phyloP scores from a whole-genome alignment of 1,140 invertebrate species.

The Drosophila athabasca region DNA sequence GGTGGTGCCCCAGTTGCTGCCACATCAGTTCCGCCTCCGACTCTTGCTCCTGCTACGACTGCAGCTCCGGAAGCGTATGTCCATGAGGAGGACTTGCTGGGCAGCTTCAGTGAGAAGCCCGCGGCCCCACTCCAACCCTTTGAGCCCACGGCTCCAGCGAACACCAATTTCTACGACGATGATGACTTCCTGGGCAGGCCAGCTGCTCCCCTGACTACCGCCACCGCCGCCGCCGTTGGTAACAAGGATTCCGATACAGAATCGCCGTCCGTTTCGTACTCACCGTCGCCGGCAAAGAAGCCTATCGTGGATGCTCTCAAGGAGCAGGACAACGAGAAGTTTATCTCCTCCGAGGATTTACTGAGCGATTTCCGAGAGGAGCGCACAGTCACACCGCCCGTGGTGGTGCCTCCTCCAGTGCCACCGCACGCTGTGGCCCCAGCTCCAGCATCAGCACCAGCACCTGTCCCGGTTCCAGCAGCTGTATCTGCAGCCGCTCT shows the following conservation, averaged over 20 bases:
- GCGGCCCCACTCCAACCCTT: slow-evolving; percentile 42
- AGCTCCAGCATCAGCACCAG: slow-evolving; percentile 10
- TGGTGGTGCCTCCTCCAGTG: slow-evolving; percentile 19
- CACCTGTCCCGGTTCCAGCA: slow-evolving; percentile 26
- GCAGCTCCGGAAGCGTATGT: neutral
- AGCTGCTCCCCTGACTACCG: slow-evolving; percentile 30
- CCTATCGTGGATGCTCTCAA: slow-evolving; percentile 77
- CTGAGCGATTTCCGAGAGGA: slow-evolving; percentile 79
- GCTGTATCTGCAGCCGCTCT: slow-evolving; percentile 39
- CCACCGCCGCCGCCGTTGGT: too few relatives aligned
- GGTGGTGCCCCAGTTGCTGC: slow-evolving; percentile 18
- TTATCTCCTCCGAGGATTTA: slow-evolving; percentile 82
- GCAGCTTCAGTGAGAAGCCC: slow-evolving; percentile 57
- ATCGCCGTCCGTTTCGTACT: slow-evolving; percentile 75
- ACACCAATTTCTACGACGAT: slow-evolving; percentile 50
- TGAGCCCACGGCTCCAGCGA: slow-evolving; percentile 51
- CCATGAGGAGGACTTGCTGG: slow-evolving; percentile 56
- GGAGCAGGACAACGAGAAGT: slow-evolving; percentile 82
- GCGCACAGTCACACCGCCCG: slow-evolving; percentile 58
- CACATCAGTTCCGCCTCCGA: slow-evolving; percentile 12
- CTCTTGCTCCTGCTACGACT: slow-evolving; percentile 9
- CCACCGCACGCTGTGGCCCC: slow-evolving; percentile 1
- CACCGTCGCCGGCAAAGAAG: slow-evolving; percentile 76
- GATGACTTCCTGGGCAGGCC: slow-evolving; percentile 52
- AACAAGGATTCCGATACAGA: slow-evolving; percentile 72